Percentiles rank a stretch among this genome's conserved stretches.
phyloP scores from a whole-genome alignment of 2,888 invertebrate species.

The Coecobrya sp. region DNA sequence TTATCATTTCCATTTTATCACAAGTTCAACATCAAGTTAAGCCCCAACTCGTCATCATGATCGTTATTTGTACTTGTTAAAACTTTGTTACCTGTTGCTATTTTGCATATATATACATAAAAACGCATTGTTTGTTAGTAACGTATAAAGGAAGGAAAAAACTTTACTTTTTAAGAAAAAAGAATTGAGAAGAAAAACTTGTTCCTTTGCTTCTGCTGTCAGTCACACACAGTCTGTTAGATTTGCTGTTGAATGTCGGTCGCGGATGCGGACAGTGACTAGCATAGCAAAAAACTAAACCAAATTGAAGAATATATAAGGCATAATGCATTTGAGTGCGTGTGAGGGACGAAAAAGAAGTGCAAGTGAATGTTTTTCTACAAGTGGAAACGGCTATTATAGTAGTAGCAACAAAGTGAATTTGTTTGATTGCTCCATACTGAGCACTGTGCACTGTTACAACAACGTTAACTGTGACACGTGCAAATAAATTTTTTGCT shows the following conservation, averaged over 20 bases:
- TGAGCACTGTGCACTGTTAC: background rate
- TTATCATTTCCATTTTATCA: slow-evolving; percentile 27
- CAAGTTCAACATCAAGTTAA: slow-evolving; percentile 33
- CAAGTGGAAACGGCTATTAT: background rate
- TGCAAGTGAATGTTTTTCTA: slow-evolving; percentile 14
- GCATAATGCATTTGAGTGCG: background rate
- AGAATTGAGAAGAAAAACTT: slow-evolving; percentile 40
- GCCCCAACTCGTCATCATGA: slow-evolving; percentile 14
- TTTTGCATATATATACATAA: slow-evolving; percentile 34
- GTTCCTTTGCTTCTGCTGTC: slow-evolving; percentile 53
- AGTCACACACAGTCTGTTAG: slow-evolving; percentile 19
- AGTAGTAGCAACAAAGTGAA: background rate
- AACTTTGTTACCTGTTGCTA: slow-evolving; percentile 24
- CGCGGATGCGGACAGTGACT: background rate
- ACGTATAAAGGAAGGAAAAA: slow-evolving; percentile 23
- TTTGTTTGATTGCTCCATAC: slow-evolving; percentile 16
- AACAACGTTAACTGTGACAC: background rate
- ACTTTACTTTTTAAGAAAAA: background rate
- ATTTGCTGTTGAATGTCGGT: slow-evolving; percentile 12
- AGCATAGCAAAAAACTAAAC: background rate
- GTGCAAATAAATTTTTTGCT: slow-evolving; percentile 7
- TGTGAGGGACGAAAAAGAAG: background rate
- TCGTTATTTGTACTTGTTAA: slow-evolving; percentile 30
- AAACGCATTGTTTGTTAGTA: slow-evolving; percentile 39
- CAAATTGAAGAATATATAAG: background rate